phyloP scores from a whole-genome alignment of 2,113 vertebrate species.

The Scalopus aquaticus region DNA sequence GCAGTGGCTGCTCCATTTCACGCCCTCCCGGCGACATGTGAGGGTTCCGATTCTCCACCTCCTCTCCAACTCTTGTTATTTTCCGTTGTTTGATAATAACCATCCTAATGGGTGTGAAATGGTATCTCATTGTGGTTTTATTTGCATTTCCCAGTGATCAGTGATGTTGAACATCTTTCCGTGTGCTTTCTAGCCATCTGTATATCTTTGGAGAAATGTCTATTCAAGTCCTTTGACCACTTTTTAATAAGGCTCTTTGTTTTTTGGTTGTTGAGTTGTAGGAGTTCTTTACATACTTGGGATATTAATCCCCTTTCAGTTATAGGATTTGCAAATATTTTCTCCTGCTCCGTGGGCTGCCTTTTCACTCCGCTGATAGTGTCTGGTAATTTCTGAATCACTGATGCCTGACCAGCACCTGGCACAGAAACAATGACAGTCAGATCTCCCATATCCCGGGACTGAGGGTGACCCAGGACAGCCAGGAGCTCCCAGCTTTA shows the following conservation, averaged over 20 bases:
- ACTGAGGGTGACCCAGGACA: not conserved
- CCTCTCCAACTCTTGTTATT: not conserved
- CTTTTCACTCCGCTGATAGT: not conserved
- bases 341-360: not conserved
- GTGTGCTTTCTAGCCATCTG: not conserved
- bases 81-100: not conserved
- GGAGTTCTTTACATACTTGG: not conserved
- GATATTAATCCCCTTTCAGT: not conserved
- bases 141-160: not conserved
- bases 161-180: not conserved
- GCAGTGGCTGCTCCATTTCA: accelerated
- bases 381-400: not conserved
- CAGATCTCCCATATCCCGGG: not conserved
- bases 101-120: not conserved
- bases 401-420: not conserved
- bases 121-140: not conserved
- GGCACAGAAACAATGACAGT: too few species aligned
- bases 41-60: accelerated
- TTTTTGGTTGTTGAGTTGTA: not conserved
- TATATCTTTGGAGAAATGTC: not conserved
- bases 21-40: accelerated
- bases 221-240: not conserved
- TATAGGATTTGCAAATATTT: not conserved
- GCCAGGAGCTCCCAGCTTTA: not conserved
- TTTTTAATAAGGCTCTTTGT: not conserved